Evolutionary conservation across 2,113 vertebrate species (phyloP).

Genomic region (Geococcyx californianus): DNA sequence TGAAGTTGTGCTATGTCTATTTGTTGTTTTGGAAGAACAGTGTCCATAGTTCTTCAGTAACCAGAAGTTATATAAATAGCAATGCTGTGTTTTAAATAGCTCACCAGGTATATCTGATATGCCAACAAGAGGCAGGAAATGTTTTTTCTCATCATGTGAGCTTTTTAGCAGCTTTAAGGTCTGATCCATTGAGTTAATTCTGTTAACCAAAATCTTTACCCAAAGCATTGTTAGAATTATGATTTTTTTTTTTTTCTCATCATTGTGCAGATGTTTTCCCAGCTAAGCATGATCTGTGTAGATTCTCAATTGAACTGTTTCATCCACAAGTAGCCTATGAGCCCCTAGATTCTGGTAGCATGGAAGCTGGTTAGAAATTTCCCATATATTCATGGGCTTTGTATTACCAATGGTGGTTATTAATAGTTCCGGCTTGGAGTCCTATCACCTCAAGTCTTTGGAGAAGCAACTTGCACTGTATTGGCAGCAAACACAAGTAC

Average conservation of each 20-base stretch:
- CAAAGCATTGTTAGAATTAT: neutral
- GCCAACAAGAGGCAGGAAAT: neutral
- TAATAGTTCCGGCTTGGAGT: neutral
- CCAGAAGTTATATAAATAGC: neutral
- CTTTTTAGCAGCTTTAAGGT: neutral
- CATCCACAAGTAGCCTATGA: neutral
- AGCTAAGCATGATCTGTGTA: neutral
- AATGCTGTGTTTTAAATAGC: neutral
- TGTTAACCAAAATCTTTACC: neutral
- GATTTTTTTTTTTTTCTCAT: neutral
- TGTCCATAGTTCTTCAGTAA: neutral
- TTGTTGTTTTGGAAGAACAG: neutral
- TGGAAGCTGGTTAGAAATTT: neutral
- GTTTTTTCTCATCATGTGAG: neutral
- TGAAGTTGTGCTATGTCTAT: neutral
- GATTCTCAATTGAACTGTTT: neutral
- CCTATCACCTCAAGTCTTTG: neutral
- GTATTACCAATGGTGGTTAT: rapidly evolving
- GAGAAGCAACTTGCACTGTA: neutral
- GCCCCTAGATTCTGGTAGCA: neutral
- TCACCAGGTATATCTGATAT: neutral
- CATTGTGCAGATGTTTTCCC: neutral
- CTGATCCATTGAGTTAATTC: neutral
- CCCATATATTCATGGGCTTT: neutral
- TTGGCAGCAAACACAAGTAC: neutral